Conservation (phyloP, 2,113 vertebrate genomes). For the Clarias macrocephalus region DNA sequence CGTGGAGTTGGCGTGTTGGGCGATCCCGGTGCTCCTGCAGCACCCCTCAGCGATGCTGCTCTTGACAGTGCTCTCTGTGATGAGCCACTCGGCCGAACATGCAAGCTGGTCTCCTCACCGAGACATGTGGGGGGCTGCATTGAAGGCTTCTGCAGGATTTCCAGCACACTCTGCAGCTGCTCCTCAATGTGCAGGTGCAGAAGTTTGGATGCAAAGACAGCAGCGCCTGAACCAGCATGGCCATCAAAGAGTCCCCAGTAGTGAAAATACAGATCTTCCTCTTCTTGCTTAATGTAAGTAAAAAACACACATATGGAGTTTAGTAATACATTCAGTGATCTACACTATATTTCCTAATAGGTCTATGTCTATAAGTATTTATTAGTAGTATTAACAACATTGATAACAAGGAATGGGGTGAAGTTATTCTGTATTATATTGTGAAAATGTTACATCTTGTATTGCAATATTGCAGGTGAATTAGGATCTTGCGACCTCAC, state of each 20-base stretch:
- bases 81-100: slow-evolving; percentile 62
- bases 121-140: slow-evolving; percentile 83
- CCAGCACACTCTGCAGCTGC: slow-evolving; percentile 89
- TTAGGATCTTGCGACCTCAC: neutral
- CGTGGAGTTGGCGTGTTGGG: slow-evolving; percentile 84
- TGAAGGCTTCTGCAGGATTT: slow-evolving; percentile 81
- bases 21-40: slow-evolving; percentile 84
- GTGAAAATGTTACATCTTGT: neutral
- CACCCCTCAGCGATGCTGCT: slow-evolving; percentile 85
- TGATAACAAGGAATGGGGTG: neutral
- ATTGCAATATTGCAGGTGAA: neutral
- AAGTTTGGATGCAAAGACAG: slow-evolving; percentile 86
- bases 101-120: slow-evolving; percentile 80
- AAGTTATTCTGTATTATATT: neutral
- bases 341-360: neutral
- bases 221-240: slow-evolving; percentile 89
- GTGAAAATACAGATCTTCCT: slow-evolving; percentile 83
- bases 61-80: slow-evolving; percentile 82
- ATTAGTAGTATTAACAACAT: neutral
- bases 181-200: slow-evolving; percentile 88
- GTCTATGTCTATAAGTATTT: too few relatives aligned
- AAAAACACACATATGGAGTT: neutral
- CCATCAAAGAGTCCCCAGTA: slow-evolving; percentile 98
- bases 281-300: slow-evolving; percentile 25
- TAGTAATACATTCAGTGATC: neutral